Conservation (phyloP, 2,113 vertebrate genomes). For the Dasyornis broadbenti region DNA sequence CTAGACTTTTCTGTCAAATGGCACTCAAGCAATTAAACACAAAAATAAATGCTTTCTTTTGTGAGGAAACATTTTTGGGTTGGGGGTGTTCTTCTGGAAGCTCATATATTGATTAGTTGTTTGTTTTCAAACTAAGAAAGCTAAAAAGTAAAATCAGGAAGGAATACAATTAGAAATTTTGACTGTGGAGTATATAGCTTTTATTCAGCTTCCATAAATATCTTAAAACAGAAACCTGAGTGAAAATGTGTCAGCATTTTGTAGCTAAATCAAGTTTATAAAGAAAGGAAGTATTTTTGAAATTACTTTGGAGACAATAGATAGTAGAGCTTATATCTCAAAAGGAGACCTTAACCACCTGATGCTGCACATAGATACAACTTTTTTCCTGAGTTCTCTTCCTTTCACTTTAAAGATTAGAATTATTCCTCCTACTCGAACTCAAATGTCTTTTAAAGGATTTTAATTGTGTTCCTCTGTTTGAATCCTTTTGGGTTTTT, state of each 20-base stretch:
- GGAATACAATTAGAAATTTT: not conserved
- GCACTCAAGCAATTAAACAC: not conserved
- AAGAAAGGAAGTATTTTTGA: not conserved
- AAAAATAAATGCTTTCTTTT: not conserved
- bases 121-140: not conserved
- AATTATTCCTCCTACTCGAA: not conserved
- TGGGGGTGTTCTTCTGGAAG: not conserved
- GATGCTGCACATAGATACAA: not conserved
- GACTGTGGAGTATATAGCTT: not conserved
- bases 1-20: not conserved
- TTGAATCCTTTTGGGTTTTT: not conserved
- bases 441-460: not conserved
- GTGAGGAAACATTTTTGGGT: not conserved
- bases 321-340: not conserved
- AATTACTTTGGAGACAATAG: not conserved
- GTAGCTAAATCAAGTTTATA: not conserved
- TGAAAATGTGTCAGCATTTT: not conserved
- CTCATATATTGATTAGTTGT: not conserved
- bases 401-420: not conserved
- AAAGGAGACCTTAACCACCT: not conserved
- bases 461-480: not conserved
- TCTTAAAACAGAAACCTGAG: not conserved
- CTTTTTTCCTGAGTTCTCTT: not conserved
- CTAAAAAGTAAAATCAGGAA: not conserved
- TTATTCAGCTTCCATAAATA: not conserved